Evolutionary conservation across 2,113 vertebrate species (phyloP), one percentile per base, ranked within the genome.

Genomic region (Ia io): DNA sequence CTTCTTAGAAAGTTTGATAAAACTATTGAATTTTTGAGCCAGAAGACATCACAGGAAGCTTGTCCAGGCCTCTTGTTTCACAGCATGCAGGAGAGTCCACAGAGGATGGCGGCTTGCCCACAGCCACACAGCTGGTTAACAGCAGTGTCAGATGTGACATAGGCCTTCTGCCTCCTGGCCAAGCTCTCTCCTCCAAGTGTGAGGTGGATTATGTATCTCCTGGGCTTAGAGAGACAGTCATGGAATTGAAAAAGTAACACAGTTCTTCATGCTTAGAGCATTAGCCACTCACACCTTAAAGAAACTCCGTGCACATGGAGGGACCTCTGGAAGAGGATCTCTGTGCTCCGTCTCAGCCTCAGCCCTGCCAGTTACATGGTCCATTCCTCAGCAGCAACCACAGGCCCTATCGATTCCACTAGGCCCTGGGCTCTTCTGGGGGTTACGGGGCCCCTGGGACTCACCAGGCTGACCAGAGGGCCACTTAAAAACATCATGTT

Each of bases 1-100:
- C 78, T 76, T 51, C 23, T 93, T 92, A 74, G 79, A 87, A 92
- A 76, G 44, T 23, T 85, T 88, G 91, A 70, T 30, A 86, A 90
- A 90, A 22, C 11, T 0, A 14, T 83, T 83, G 18, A 23, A n/a
- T 63, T 79, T 83, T 40, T n/a, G 49, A 83, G 20, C 51, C 71
- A 74, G 11, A 73, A 51, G 37, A 30, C 4, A 23, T 35, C 67
- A 40, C 69, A 87, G 53, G 71, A 88, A 44, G 17, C 35, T 90
- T 25, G 32, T 12, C 44, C 40, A 83, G 49, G n/a, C 42, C 86
- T 51, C 11, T 51, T 32, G 7, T 42, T 67, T 51, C 44, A 3
- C 5, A 51, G 32, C 51, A 69, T 76, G 30, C 44, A 56, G 69
- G 14, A 69, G 42, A 80, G 40, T 82, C 77, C 32, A 84, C n/a